phyloP scores from a whole-genome alignment of 2,797 vertebrate genomes.

The Leptodactylus fallax region DNA sequence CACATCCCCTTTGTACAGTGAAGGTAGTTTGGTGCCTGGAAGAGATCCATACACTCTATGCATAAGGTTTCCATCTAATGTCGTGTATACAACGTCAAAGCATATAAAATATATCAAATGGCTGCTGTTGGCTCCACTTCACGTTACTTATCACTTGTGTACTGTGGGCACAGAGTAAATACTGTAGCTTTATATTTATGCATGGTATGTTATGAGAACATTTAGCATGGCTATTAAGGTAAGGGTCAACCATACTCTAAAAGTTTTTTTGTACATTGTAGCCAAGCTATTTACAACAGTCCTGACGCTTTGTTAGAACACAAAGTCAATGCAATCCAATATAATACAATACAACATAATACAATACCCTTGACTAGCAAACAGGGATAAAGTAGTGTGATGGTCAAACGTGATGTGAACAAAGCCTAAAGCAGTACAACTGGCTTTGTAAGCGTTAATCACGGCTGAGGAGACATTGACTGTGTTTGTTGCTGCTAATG shows the following conservation, averaged over 20 bases:
- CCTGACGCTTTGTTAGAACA: background rate
- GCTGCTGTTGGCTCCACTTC: no score
- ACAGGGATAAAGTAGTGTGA: background rate
- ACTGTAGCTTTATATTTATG: no score
- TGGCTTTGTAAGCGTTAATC: constrained; percentile 65
- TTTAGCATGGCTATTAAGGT: background rate
- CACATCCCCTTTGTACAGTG: no score
- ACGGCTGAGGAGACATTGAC: constrained; percentile 68
- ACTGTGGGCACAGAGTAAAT: no score
- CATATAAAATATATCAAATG: no score
- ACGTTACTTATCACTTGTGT: no score
- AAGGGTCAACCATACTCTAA: background rate
- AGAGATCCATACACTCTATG: no score
- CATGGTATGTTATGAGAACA: background rate
- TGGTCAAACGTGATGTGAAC: constrained; percentile 38
- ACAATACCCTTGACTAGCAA: constrained; percentile 5
- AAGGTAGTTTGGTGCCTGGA: no score
- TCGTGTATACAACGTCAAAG: no score
- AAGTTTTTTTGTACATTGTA: background rate
- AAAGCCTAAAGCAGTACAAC: constrained; percentile 52
- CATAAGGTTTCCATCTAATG: no score
- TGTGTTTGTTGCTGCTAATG: constrained; percentile 75
- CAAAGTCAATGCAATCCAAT: no score
- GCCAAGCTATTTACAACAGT: background rate
- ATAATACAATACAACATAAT: no score